Base-by-base conservation (phyloP, 2,797 vertebrate genomes). In the Champsocephalus esox region DNA sequence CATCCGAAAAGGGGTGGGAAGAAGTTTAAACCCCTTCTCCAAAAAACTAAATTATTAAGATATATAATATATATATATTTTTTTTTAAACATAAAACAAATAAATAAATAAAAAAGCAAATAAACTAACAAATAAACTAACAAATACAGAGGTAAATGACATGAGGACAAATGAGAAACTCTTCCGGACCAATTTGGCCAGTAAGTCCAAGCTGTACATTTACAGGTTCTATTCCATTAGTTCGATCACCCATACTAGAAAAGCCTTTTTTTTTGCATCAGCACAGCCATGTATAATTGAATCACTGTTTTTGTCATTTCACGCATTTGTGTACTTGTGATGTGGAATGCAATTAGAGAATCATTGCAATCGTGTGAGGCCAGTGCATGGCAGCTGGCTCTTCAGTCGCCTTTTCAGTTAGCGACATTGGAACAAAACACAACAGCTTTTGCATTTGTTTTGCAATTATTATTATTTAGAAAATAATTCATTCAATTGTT, bases 141-240 rank as follows among this genome's bases (percentile, higher is more conserved):
- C 3, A 28, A 4, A 28, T 28, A 28, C 28, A 5, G 28, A 28
- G 4, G 28, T 28, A 28, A 28, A 28, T 28, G 28, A 28, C 46
- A 70, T 56, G 45, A 28, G 28, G 63, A 61, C 44, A 64, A 67
- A 70, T 72, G 61, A 67, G 38, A 82, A 80, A 83, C 28, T 69
- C 69, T 38, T 70, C 51, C 38, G 60, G 77, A 82, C 43, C 64
- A 70, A 76, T 88, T 82, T 78, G 51, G 68, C 59, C 78, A 51
- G 57, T 32, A 75, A 77, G 51, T 45, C 69, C 66, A 81, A 46
- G 69, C 77, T 74, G 32, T 19, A 38, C 50, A 71, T 76, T 71
- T 60, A 45, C 70, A 66, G 49, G 81, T 85, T 84, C 75, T 50
- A 66, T 84, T 72, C 77, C 70, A 87, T 88, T 88, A 81, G 66